Evolutionary conservation across 2,797 vertebrate genomes (phyloP).

Genomic region (Poecile montanus): DNA sequence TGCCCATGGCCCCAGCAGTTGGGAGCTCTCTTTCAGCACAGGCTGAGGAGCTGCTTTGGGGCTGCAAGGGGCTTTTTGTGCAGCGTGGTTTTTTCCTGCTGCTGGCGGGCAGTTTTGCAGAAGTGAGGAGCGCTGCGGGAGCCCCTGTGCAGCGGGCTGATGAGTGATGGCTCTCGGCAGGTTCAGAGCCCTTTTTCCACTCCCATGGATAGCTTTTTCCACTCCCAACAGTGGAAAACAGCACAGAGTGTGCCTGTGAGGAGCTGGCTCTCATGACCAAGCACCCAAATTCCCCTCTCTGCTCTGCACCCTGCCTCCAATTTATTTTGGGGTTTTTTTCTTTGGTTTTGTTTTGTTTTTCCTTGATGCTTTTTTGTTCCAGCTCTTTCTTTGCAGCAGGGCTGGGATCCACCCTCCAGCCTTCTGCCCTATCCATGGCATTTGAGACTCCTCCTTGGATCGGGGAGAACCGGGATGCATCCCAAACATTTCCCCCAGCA

Average conservation of each 20-base stretch:
- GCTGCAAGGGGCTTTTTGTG: slow-evolving; percentile 48
- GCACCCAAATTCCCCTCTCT: slow-evolving; percentile 37
- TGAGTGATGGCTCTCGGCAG: slow-evolving; percentile 52
- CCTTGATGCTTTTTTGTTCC: not conserved
- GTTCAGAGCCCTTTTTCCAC: slow-evolving; percentile 62
- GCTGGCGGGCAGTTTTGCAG: not conserved
- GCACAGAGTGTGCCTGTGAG: not conserved
- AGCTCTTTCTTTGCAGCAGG: slow-evolving; percentile 1
- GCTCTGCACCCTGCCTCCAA: not conserved
- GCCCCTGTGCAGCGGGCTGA: not conserved
- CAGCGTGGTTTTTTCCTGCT: not conserved
- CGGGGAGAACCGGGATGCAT: fast-evolving
- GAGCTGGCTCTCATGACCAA: slow-evolving; percentile 21
- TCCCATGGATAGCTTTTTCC: slow-evolving; percentile 51
- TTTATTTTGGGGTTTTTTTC: not conserved
- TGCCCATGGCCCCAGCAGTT: not conserved
- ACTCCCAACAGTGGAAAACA: slow-evolving; percentile 16
- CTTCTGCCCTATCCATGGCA: not conserved
- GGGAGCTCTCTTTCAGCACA: slow-evolving; percentile 16
- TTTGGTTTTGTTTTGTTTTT: not conserved
- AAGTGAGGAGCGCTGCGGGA: not conserved
- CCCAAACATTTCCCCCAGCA: not conserved
- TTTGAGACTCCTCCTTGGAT: not conserved
- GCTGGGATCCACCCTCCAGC: slow-evolving; percentile 2
- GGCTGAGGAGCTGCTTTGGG: not conserved